Evolutionary conservation across 2,888 invertebrate genomes (phyloP).

Genomic region (Aquatica leii): DNA sequence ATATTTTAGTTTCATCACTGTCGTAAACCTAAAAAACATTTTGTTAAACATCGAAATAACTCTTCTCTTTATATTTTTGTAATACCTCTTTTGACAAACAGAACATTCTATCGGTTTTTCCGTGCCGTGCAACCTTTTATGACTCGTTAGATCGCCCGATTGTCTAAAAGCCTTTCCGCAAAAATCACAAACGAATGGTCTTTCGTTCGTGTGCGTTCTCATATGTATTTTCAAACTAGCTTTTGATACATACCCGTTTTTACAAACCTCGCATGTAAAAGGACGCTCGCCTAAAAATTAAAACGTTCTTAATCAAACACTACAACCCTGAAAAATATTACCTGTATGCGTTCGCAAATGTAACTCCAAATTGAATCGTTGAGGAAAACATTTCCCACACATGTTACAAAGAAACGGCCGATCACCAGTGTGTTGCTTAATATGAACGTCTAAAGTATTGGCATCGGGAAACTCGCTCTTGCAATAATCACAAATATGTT

Average conservation of each 20-base stretch:
- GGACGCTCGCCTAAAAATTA: constrained; percentile 57
- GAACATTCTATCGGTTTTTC: constrained; percentile 61
- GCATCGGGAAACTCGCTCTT: constrained; percentile 59
- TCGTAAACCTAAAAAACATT: constrained; percentile 55
- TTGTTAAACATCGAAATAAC: not conserved
- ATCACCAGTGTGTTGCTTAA: constrained; percentile 60
- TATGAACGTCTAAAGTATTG: constrained; percentile 56
- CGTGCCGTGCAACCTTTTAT: constrained; percentile 60
- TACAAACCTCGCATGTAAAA: constrained; percentile 60
- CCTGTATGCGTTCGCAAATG: constrained; percentile 61
- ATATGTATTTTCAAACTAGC: constrained; percentile 62
- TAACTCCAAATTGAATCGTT: constrained; percentile 59
- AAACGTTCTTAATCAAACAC: not conserved
- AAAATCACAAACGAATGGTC: constrained; percentile 61
- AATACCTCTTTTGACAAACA: constrained; percentile 59
- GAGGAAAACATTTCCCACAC: constrained; percentile 60
- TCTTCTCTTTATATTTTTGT: not conserved
- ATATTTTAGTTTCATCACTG: constrained; percentile 61
- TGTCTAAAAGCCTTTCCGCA: constrained; percentile 61
- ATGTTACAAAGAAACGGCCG: constrained; percentile 60
- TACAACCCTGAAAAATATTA: constrained; percentile 34
- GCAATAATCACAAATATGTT: constrained; percentile 62
- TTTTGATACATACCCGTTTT: constrained; percentile 61
- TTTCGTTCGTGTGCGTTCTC: constrained; percentile 61
- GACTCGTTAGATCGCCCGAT: constrained; percentile 60